A percentile compares a stretch with the other conserved stretches of the same genome.
phyloP scores from a whole-genome alignment of 2,113 vertebrate genomes.

The Pithys albifrons region DNA sequence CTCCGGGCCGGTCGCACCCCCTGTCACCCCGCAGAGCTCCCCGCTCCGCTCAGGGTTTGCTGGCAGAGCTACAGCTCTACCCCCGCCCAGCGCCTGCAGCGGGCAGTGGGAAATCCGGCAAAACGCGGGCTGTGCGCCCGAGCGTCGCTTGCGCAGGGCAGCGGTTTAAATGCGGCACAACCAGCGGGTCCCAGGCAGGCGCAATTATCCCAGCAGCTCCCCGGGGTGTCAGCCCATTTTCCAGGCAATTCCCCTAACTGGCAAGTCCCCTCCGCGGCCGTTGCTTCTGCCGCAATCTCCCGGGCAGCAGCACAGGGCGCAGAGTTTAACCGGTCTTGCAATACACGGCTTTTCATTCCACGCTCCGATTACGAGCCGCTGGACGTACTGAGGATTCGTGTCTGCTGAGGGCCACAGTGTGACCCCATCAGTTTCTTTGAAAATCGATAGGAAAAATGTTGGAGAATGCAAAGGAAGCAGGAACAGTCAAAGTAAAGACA shows the following conservation, averaged over 20 bases:
- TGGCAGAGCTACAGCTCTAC: neutral
- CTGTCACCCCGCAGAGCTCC: neutral
- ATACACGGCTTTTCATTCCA: neutral
- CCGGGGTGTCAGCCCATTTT: neutral
- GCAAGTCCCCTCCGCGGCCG: neutral
- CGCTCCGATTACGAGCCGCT: neutral
- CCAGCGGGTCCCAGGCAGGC: neutral
- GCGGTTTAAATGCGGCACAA: neutral
- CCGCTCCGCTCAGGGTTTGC: neutral
- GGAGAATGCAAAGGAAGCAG: conserved; percentile 41
- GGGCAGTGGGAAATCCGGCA: neutral
- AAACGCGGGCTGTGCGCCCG: neutral
- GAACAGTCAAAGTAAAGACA: conserved; percentile 45
- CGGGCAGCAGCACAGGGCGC: neutral
- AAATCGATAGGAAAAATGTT: conserved; percentile 52
- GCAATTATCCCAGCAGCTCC: neutral
- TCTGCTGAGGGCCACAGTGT: neutral
- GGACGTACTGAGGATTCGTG: neutral
- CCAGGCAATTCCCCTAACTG: neutral
- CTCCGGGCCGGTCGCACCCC: neutral
- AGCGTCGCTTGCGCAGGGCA: accelerated
- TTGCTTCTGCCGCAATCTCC: neutral
- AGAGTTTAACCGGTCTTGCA: neutral
- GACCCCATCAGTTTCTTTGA: conserved; percentile 46
- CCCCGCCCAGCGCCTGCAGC: neutral